Percentiles rank a stretch among this genome's conserved stretches.
These are phyloP conservation scores for Beroe forskalii DNA, from an alignment of 37 sponge, comb jelly and placozoan species.

Conservation along the genomic window DNA sequence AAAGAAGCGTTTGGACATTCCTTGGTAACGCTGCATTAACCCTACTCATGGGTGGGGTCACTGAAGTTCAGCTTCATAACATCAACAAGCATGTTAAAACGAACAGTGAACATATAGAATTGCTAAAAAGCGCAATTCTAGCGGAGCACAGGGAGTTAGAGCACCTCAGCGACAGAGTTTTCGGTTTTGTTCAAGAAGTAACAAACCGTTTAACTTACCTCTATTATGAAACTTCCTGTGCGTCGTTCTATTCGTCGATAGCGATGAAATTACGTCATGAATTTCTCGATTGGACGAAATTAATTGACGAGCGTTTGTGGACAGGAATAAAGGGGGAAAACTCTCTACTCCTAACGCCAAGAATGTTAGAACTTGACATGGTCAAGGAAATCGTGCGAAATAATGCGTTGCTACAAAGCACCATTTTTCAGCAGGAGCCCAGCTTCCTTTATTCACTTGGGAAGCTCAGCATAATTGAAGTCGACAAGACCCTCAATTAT, in stretches of 20 bases:
- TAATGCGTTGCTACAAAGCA: background rate
- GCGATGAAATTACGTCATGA: too few species aligned
- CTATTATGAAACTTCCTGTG: background rate
- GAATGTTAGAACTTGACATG: background rate
- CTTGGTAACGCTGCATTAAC: background rate
- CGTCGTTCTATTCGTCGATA: background rate
- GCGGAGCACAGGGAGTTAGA: background rate
- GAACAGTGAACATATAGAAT: background rate
- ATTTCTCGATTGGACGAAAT: background rate
- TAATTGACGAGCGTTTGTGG: background rate
- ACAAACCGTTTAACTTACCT: background rate
- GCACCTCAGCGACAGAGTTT: background rate
- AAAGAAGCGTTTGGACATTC: background rate
- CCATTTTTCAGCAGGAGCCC: background rate
- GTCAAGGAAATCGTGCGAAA: background rate
- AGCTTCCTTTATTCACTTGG: background rate
- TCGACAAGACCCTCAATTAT: background rate
- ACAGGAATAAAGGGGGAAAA: background rate
- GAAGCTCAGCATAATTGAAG: background rate
- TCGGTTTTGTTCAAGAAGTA: background rate
- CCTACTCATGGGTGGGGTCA: background rate
- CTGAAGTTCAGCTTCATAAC: conserved; percentile 8
- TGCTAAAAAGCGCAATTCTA: background rate
- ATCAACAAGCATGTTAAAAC: background rate
- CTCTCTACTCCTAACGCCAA: background rate